A percentile compares a stretch with the other conserved stretches of the same genome.
Conservation (phyloP, 23 tunicate species). For the Phallusia fumigata region DNA sequence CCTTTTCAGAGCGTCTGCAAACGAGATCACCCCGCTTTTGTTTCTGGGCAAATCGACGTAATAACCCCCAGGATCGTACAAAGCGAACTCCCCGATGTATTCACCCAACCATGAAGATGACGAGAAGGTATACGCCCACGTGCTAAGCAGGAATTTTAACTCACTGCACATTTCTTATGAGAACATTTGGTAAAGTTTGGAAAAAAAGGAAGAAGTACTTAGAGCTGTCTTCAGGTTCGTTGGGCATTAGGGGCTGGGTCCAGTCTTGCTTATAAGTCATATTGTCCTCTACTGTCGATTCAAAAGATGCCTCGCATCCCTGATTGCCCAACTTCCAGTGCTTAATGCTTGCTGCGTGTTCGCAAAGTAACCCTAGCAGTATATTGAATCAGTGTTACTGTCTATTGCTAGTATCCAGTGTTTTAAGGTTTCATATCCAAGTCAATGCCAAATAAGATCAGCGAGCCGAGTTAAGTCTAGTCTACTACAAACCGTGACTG, state of each 20-base stretch:
- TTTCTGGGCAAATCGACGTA: constrained; percentile 28
- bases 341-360: not conserved
- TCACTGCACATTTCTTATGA: not conserved
- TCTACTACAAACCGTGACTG: too few relatives aligned
- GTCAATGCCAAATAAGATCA: too few relatives aligned
- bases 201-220: not conserved
- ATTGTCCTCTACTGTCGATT: constrained; percentile 11
- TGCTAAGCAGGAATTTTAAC: constrained; percentile 14
- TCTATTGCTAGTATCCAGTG: too few relatives aligned
- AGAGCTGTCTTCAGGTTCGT: not conserved
- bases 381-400: too few relatives aligned
- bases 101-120: constrained; percentile 24
- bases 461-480: too few relatives aligned
- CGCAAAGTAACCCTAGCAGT: not conserved
- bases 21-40: not conserved
- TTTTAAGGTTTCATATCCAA: too few relatives aligned
- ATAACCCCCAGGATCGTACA: constrained; percentile 55
- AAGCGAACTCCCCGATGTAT: constrained; percentile 53
- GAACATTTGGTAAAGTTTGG: too few relatives aligned
- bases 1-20: constrained; percentile 20
- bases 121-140: constrained; percentile 33
- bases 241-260: not conserved
- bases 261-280: constrained; percentile 28
- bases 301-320: not conserved
- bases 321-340: not conserved